phyloP scores from a whole-genome alignment of 2,797 vertebrate species.

The Silurus lanzhouensis region DNA sequence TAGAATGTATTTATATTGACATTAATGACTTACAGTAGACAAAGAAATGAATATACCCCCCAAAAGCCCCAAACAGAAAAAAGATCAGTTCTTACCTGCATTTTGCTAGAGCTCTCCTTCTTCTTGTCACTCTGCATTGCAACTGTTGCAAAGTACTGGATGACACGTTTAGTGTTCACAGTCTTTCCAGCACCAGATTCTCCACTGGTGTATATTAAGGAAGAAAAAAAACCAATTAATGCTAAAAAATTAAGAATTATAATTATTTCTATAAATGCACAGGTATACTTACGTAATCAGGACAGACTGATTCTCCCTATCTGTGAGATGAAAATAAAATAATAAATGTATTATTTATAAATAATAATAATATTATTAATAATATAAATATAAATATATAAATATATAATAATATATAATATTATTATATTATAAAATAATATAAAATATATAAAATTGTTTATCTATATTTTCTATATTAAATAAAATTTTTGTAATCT shows the following conservation, averaged over 20 bases:
- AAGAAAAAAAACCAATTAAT: not conserved
- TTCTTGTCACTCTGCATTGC: slow-evolving; percentile 64
- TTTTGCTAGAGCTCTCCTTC: slow-evolving; percentile 47
- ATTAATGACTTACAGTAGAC: not conserved
- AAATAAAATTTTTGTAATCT: not conserved
- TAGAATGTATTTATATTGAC: not conserved
- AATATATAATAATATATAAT: not conserved
- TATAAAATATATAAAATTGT: no score
- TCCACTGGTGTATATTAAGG: slow-evolving; percentile 62
- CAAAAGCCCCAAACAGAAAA: not conserved
- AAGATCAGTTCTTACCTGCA: slow-evolving; percentile 41
- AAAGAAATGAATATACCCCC: not conserved
- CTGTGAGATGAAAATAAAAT: slow-evolving; percentile 60
- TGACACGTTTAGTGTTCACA: slow-evolving; percentile 80
- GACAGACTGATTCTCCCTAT: slow-evolving; percentile 79
- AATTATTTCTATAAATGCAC: not conserved
- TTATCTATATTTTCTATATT: not conserved
- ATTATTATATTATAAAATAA: not conserved
- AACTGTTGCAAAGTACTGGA: slow-evolving; percentile 62
- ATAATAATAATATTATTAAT: no score
- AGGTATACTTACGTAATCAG: slow-evolving; percentile 76
- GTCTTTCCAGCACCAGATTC: slow-evolving; percentile 81
- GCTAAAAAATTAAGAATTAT: not conserved
- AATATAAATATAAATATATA: no score
- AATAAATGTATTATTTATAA: no score